Evolutionary conservation across 2,888 invertebrate genomes (phyloP).

Genomic region (Drosophila nr. medialis): DNA sequence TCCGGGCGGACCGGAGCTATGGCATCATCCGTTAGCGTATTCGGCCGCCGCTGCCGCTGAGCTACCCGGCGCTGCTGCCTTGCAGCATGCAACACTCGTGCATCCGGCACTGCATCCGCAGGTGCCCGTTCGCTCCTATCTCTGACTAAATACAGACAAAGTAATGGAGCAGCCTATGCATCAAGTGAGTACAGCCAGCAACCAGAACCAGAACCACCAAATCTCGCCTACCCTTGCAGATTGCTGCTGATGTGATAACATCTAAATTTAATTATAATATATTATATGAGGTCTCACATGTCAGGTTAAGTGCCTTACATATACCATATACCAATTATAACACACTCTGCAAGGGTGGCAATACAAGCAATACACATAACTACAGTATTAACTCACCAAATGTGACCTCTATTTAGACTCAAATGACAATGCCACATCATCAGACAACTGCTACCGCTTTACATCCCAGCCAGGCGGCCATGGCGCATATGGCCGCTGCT

Average conservation of each 20-base stretch:
- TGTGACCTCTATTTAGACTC: conserved; percentile 82
- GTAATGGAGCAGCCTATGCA: conserved; percentile 85
- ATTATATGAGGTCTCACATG: background rate
- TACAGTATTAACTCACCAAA: background rate
- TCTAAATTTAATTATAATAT: background rate
- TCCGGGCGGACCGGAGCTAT: conserved; percentile 96
- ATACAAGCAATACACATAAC: background rate
- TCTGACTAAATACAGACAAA: conserved; percentile 94
- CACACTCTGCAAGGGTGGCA: background rate
- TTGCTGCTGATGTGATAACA: too few species aligned
- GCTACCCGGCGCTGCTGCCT: conserved; percentile 91
- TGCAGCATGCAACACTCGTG: conserved; percentile 95
- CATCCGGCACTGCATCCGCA: conserved; percentile 99
- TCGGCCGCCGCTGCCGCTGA: conserved; percentile 91
- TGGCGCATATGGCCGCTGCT: conserved; percentile 86
- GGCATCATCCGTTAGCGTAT: conserved; percentile 95
- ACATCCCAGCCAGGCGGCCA: conserved; percentile 87
- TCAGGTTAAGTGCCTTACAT: background rate
- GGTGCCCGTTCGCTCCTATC: conserved; percentile 98
- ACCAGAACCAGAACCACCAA: background rate
- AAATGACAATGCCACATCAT: conserved; percentile 86
- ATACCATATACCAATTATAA: background rate
- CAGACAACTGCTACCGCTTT: conserved; percentile 84
- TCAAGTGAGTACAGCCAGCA: conserved; percentile 81
- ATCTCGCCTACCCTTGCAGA: background rate